Base-by-base conservation (phyloP, 1,140 invertebrate genomes). In the Anadara kagoshimensis region DNA sequence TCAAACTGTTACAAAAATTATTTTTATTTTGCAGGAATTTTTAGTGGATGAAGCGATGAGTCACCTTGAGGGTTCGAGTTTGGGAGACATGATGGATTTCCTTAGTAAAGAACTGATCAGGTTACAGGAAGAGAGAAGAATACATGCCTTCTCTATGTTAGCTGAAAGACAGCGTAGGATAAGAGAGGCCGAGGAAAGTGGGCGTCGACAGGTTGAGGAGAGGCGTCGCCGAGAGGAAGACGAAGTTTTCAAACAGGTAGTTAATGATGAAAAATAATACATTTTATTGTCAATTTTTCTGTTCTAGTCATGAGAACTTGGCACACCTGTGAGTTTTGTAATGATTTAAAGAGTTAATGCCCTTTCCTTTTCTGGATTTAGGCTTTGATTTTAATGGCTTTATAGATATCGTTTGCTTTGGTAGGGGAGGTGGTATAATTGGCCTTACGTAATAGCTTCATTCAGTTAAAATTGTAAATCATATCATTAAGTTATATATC, bases 21-120 rank as follows among this genome's bases (percentile, higher is more conserved):
- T n/a, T n/a, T n/a, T n/a, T n/a, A n/a, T 43, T 58, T 68, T 72
- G 2, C 68, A 89, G 88, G 88, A 89, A 74, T 83, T 83, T 5
- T 64, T 87, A 49, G 82, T 89, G 26, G 86, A 89, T 77, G 86
- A 88, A 66, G 80, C 82, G 8, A 61, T 90, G 54, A 85, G 85
- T 49, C 76, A 87, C 4, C 41, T 90, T 29, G 91, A 94, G 82
- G 93, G 93, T 7, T 90, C 90, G 43, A 91, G 92, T 1, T 87
- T 94, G 7, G 91, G 92, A 0, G 91, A 91, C 18, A 91, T 92
- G 63, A 81, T 95, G 66, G 93, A 94, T 86, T 94, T 93, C 88
- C 87, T 95, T 20, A 93, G 92, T 85, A 94, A 95, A 88, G 94
- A 95, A 88, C 85, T 95, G 61, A 85, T 92, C 58, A 90, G 93